Conservation (phyloP, 2,888 invertebrate genomes). For the Pantelozetes paolii region DNA sequence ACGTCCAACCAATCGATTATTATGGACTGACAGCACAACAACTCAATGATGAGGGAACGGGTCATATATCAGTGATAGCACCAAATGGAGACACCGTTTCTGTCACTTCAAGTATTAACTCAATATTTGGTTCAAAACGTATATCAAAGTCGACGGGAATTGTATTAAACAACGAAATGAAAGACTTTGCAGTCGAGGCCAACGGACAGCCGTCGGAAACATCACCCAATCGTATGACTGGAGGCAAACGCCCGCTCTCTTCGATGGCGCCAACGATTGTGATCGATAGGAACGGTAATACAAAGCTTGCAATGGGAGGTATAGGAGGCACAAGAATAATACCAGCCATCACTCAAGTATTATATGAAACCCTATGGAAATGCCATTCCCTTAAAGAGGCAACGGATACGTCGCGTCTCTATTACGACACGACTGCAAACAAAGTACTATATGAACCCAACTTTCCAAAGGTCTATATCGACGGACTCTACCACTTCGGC, state of each 20-base stretch:
- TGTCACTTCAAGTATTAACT: constrained; percentile 81
- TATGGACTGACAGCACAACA: constrained; percentile 41
- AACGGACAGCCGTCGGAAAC: constrained; percentile 59
- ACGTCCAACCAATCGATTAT: background rate
- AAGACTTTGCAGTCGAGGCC: constrained; percentile 52
- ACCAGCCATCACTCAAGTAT: constrained; percentile 53
- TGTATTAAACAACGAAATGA: constrained; percentile 53
- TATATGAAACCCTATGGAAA: constrained; percentile 23
- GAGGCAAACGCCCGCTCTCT: constrained; percentile 57
- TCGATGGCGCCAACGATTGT: constrained; percentile 57
- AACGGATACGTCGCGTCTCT: constrained; percentile 71
- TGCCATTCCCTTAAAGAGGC: constrained; percentile 64
- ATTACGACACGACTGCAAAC: constrained; percentile 79
- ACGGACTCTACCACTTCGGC: constrained; percentile 24
- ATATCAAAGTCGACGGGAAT: constrained; percentile 50
- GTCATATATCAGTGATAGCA: constrained; percentile 78
- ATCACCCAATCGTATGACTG: constrained; percentile 51
- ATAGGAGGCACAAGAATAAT: constrained; percentile 45
- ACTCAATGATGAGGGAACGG: constrained; percentile 66
- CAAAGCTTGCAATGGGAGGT: constrained; percentile 44
- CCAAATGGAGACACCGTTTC: constrained; percentile 86
- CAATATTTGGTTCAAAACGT: constrained; percentile 55
- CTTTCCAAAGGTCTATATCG: constrained; percentile 41
- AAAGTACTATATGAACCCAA: constrained; percentile 61
- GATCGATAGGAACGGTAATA: constrained; percentile 50